Percentiles rank a stretch among this genome's conserved stretches.
Conservation (phyloP, 1,140 invertebrate genomes). For the Caerostris darwini region DNA sequence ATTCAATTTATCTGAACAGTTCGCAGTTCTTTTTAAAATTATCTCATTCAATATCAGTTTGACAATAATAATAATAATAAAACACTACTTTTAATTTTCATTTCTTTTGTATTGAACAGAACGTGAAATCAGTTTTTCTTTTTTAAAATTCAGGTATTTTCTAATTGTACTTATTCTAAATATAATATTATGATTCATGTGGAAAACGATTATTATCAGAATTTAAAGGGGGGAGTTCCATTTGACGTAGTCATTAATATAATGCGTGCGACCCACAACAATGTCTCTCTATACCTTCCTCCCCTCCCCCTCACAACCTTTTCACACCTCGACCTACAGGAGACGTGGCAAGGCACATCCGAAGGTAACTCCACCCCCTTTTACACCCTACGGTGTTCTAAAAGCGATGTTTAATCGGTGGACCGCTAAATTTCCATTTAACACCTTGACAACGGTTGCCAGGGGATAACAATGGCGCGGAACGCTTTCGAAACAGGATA, state of each 20-base stretch:
- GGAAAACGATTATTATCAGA: background rate
- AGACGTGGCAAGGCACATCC: background rate
- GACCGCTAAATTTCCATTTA: conserved; percentile 73
- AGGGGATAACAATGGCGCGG: conserved; percentile 25
- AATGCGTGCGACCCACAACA: conserved; percentile 2
- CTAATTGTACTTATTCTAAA: too few relatives aligned
- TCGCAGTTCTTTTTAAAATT: too few relatives aligned
- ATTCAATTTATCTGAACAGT: too few relatives aligned
- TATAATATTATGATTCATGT: too few relatives aligned
- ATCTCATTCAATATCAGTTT: too few relatives aligned
- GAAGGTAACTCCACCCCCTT: background rate
- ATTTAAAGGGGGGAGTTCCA: background rate
- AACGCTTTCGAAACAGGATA: conserved; percentile 64
- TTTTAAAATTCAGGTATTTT: too few relatives aligned
- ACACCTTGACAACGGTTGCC: conserved; percentile 69
- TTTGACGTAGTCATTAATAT: conserved; percentile 38
- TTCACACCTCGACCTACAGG: conserved; percentile 25
- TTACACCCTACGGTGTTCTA: conserved; percentile 6
- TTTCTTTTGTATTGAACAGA: too few relatives aligned
- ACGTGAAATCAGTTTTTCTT: too few relatives aligned
- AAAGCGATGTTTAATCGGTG: conserved; percentile 42
- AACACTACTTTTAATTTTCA: too few relatives aligned
- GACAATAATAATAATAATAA: too few relatives aligned
- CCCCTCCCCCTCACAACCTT: background rate
- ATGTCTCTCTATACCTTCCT: background rate